Evolutionary conservation across 37 sponge, comb jelly and placozoan genomes (phyloP), one percentile per base, ranked within the genome.

Genomic region (Theonella swinhoei): DNA sequence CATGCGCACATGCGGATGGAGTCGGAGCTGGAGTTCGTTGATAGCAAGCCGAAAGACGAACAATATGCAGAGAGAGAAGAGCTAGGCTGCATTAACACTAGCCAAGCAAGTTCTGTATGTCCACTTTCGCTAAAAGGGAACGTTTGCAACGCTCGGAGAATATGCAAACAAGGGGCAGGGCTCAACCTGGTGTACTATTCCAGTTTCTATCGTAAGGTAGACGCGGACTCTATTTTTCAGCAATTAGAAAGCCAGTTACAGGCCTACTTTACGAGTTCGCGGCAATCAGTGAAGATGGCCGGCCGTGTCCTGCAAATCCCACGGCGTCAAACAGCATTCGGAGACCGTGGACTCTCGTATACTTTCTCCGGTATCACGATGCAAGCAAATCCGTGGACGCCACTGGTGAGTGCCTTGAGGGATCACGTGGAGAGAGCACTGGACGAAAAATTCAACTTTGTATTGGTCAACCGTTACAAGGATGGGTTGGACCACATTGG

Each of bases 401-500:
- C 85, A 24, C 31, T 47, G 1, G 35, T 93, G 14, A 33, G 39
- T 20, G 1, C 25, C 36, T 30, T 93, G 14, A 77, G 76, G 23
- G 41, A 72, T 1, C 24, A 26, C n/a, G 74, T 93, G 67, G 75
- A 77, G 20, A 42, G 20, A 0, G 70, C 67, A 28, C 67, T 76
- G 0, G 68, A 68, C 1, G 82, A 78, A 9, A 34, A 61, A n/a
- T 93, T 80, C 65, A 93, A 93, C 37, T 93, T 93, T 77, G 93
- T 89, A 1, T 70, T 93, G 37, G 84, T 93, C 39, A 93, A 93
- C 64, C 87, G 83, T 0, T 93, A 93, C 66, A 66, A 60, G 20
- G 89, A 89, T 79, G 93, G 93, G 5, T 32, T 25, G 20, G 89
- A 93, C 36, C 75, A 85, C 68, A 93, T 93, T 31, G 89, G 89